Evolutionary conservation across 1,140 invertebrate species (phyloP), one percentile per base, ranked within the genome.

Genomic region (Psilanteris sp.): DNA sequence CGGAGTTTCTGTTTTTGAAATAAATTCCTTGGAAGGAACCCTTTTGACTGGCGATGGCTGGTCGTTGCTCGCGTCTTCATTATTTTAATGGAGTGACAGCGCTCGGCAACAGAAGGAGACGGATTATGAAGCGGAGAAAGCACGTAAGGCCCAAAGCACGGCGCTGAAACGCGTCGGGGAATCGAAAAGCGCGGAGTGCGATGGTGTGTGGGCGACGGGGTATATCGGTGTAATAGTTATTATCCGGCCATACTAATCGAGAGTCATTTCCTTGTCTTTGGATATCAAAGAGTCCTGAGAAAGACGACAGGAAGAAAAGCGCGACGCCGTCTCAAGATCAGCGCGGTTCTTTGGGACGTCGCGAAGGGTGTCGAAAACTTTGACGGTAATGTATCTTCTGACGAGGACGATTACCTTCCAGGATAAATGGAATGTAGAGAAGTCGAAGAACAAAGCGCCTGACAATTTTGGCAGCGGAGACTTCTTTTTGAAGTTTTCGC

Each of bases 51-150:
- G 52, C 54, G 48, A 26, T 55, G 57, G 61, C 36, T 72, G 78
- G 68, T 78, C 77, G 71, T 61, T 67, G 77, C n/a, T n/a, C 55
- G 79, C 83, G 82, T 87, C 83, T 87, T 87, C 86, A 87, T 87
- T 87, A 87, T 83, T 85, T 86, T 87, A 87, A 87, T 87, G 85
- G 85, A 87, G 82, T 79, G 78, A 73, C 75, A 72, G 67, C 75
- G 76, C 79, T 71, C 76, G 71, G 68, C 77, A 72, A 62, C 46
- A 72, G 74, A 76, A 70, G 22, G 46, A n/a, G n/a, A n/a, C n/a
- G n/a, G n/a, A n/a, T n/a, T n/a, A n/a, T n/a, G n/a, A n/a, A n/a
- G n/a, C n/a, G n/a, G n/a, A n/a, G n/a, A n/a, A n/a, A n/a, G n/a
- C 55, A 52, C 39, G 43, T 50, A 62, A 50, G 54, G 61, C 57